phyloP scores from a whole-genome alignment of 1,140 invertebrate species.

The Rhyacophila brunnea region DNA sequence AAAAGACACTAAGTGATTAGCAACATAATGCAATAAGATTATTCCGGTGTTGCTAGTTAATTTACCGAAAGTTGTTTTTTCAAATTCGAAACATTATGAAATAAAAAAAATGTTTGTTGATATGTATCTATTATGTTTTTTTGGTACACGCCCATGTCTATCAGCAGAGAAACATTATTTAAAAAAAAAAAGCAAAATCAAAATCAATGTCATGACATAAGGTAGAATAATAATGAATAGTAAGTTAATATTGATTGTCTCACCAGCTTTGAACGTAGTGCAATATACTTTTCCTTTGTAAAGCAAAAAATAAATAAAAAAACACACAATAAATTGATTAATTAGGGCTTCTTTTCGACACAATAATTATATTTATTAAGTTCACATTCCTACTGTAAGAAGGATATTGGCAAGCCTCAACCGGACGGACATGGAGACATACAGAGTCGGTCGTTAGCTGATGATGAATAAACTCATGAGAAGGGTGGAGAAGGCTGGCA shows the following conservation, averaged over 20 bases:
- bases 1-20: too few species aligned
- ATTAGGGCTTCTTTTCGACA: not conserved
- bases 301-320: conserved; percentile 12
- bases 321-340: not conserved
- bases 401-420: not conserved
- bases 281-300: conserved; percentile 74
- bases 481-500: too few species aligned
- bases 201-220: not conserved
- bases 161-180: not conserved
- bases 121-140: too few species aligned
- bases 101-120: too few species aligned
- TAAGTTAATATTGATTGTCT: conserved; percentile 41
- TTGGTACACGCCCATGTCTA: too few species aligned
- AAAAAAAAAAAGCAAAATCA: conserved; percentile 5
- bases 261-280: conserved; percentile 84
- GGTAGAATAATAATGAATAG: too few species aligned
- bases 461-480: too few species aligned
- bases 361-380: conserved; percentile 6
- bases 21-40: too few species aligned
- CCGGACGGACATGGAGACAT: not conserved
- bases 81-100: too few species aligned
- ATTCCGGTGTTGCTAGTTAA: too few species aligned
- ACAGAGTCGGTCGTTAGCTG: not conserved
- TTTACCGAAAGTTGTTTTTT: too few species aligned
- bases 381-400: not conserved